phyloP scores from a whole-genome alignment of 2,797 vertebrate genomes.

The Muraenolepis orangiensis region DNA sequence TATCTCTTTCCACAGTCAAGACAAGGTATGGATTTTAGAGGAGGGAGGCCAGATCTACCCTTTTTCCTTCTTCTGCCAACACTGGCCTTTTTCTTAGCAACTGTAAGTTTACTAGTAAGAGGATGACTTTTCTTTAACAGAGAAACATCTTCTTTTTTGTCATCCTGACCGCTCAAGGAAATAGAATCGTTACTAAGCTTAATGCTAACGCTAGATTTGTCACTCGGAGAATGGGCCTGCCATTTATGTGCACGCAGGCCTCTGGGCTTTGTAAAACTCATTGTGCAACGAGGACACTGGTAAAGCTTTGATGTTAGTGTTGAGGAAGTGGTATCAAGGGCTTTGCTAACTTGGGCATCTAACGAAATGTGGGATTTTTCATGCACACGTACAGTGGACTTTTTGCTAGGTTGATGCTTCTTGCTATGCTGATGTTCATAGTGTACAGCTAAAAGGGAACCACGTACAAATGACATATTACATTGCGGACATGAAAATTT shows the following conservation, averaged over 20 bases:
- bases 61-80: constrained; percentile 20
- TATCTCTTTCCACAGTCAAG: constrained; percentile 47
- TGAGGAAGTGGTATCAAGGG: neutral
- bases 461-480: constrained; percentile 44
- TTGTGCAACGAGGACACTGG: constrained; percentile 65
- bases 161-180: constrained; percentile 1
- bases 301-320: constrained; percentile 42
- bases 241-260: constrained; percentile 75
- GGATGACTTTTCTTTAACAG: neutral
- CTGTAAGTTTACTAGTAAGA: neutral
- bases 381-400: constrained; percentile 15
- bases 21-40: constrained; percentile 31
- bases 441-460: constrained; percentile 45
- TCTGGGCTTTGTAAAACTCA: constrained; percentile 67
- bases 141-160: neutral
- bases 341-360: constrained; percentile 4
- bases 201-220: constrained; percentile 26
- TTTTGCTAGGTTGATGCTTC: constrained; percentile 32
- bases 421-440: constrained; percentile 33
- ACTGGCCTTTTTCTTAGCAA: constrained; percentile 5
- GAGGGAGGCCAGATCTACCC: neutral
- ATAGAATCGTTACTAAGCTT: neutral
- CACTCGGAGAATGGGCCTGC: constrained; percentile 65
- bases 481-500: constrained; percentile 48
- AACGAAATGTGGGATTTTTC: constrained; percentile 6